Conservation (phyloP, 2,888 invertebrate species). For the Volucella bombylans region DNA sequence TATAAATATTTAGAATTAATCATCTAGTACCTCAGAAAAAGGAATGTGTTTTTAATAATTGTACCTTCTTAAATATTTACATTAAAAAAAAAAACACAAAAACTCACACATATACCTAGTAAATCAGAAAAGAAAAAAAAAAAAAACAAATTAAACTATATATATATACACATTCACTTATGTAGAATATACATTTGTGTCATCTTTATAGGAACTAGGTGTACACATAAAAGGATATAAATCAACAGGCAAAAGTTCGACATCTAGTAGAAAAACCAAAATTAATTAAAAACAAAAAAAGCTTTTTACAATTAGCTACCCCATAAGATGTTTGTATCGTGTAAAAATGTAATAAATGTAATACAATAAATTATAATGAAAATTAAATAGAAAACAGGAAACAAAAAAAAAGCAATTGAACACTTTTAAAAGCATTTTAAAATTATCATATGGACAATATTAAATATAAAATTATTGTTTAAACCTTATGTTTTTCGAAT, state of each 20-base stretch:
- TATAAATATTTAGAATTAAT: conserved; percentile 44
- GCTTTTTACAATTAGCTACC: conserved; percentile 56
- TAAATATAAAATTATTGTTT: conserved; percentile 45
- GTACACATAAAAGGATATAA: conserved; percentile 8
- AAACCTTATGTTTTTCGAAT: conserved; percentile 5
- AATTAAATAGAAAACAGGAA: not conserved
- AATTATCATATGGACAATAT: conserved; percentile 68
- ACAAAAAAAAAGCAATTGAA: conserved; percentile 26
- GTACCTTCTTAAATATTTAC: conserved; percentile 54
- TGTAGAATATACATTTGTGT: conserved; percentile 28
- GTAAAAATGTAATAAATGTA: conserved; percentile 42
- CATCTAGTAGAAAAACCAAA: conserved; percentile 13
- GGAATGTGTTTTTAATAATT: conserved; percentile 43
- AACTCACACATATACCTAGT: conserved; percentile 44
- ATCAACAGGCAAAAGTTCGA: too few relatives aligned
- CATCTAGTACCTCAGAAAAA: conserved; percentile 53
- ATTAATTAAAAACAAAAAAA: conserved; percentile 34
- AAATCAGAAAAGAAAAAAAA: conserved; percentile 24
- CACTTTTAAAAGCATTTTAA: conserved; percentile 30
- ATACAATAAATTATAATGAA: not conserved
- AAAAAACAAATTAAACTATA: not conserved
- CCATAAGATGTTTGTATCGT: conserved; percentile 45
- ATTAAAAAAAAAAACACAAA: conserved; percentile 27
- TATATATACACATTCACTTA: conserved; percentile 26
- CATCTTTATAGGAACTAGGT: conserved; percentile 26